These are phyloP conservation scores for Mergus octosetaceus DNA, from an alignment of 2,797 vertebrate genomes.

Conservation along the genomic window DNA sequence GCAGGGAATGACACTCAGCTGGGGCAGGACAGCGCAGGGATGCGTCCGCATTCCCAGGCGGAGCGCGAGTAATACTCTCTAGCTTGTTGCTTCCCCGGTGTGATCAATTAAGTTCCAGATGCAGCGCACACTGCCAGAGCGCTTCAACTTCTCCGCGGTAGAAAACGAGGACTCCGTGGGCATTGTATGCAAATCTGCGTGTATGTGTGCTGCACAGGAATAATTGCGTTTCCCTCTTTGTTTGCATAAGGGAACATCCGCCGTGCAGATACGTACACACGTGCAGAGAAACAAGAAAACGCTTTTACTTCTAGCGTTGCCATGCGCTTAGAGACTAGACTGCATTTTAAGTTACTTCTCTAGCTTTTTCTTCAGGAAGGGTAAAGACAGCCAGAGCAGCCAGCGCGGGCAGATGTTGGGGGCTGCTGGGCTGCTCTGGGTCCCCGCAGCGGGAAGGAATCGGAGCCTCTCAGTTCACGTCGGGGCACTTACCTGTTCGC, in stretches of 20 bases:
- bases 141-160: constrained; percentile 11
- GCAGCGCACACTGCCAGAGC: not conserved
- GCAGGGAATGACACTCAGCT: not conserved
- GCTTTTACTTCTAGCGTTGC: constrained; percentile 5
- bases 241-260: constrained; percentile 20
- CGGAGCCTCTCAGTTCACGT: not conserved
- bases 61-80: not conserved
- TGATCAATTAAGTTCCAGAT: constrained; percentile 48
- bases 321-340: not conserved
- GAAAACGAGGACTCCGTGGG: not conserved
- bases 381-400: not conserved
- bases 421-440: constrained; percentile 44
- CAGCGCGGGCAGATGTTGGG: constrained; percentile 12
- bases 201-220: not conserved
- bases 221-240: constrained; percentile 16
- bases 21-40: not conserved
- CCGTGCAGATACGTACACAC: not conserved
- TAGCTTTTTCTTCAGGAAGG: not conserved
- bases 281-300: constrained; percentile 6
- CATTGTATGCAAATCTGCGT: constrained; percentile 43
- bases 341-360: not conserved
- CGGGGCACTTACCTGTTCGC: constrained; percentile 73
- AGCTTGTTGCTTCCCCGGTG: constrained; percentile 64
- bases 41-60: not conserved
- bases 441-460: not conserved